phyloP scores from a whole-genome alignment of 2,888 invertebrate genomes.

The Mythimna loreyi region DNA sequence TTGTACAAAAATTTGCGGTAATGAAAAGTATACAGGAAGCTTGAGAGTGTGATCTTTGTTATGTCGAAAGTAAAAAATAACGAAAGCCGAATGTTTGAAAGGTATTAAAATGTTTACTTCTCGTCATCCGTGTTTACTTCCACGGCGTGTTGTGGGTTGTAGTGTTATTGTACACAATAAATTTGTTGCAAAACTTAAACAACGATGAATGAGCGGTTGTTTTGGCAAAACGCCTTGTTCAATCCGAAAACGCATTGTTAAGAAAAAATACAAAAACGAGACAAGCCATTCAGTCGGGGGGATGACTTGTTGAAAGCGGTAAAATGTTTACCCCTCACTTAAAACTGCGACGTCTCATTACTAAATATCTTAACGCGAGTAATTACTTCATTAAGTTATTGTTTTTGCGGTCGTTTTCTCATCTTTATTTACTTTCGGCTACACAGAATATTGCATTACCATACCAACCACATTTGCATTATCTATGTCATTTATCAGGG shows the following conservation, averaged over 20 bases:
- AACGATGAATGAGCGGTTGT: slow-evolving; percentile 51
- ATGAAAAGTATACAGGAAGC: slow-evolving; percentile 40
- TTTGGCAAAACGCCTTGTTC: slow-evolving; percentile 52
- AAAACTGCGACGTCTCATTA: slow-evolving; percentile 40
- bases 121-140: slow-evolving; percentile 52
- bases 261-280: slow-evolving; percentile 32
- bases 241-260: slow-evolving; percentile 40
- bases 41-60: slow-evolving; percentile 51
- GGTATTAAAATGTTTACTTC: slow-evolving; percentile 56
- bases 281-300: slow-evolving; percentile 25
- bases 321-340: slow-evolving; percentile 43
- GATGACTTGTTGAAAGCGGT: slow-evolving; percentile 49
- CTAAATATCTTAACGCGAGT: slow-evolving; percentile 45
- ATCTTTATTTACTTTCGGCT: slow-evolving; percentile 20
- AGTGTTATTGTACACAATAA: slow-evolving; percentile 50
- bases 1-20: slow-evolving; percentile 36
- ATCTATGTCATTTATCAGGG: slow-evolving; percentile 45
- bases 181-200: slow-evolving; percentile 60
- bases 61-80: slow-evolving; percentile 55
- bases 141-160: slow-evolving; percentile 33
- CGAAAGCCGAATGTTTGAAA: slow-evolving; percentile 38
- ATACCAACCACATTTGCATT: slow-evolving; percentile 26
- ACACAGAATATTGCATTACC: slow-evolving; percentile 26
- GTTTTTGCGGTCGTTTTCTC: slow-evolving; percentile 9
- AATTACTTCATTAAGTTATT: slow-evolving; percentile 41